Conservation (phyloP, 2,888 invertebrate genomes). For the Melinaea menophilus region DNA sequence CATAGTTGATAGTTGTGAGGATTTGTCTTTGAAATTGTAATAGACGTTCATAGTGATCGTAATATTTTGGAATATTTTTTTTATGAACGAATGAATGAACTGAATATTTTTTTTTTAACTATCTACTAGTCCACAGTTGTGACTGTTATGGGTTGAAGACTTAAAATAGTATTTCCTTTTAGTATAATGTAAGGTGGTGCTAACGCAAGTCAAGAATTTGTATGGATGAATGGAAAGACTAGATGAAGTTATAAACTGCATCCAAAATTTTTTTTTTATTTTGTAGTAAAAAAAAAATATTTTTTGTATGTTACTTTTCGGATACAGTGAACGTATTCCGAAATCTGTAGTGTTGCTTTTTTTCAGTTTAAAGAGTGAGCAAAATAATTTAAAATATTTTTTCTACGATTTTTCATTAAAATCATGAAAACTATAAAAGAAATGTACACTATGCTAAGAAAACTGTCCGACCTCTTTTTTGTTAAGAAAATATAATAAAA, state of each 20-base stretch:
- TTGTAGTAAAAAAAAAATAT: too few relatives aligned
- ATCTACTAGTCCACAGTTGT: slow-evolving; percentile 2
- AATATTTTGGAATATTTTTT: slow-evolving; percentile 14
- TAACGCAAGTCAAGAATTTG: slow-evolving; percentile 33
- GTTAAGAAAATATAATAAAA: too few relatives aligned
- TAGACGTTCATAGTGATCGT: neutral
- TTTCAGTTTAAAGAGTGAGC: too few relatives aligned
- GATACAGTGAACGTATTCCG: too few relatives aligned
- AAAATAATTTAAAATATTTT: too few relatives aligned
- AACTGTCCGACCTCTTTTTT: too few relatives aligned
- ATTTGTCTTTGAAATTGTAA: neutral
- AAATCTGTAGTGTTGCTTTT: too few relatives aligned
- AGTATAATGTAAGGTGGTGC: slow-evolving; percentile 47
- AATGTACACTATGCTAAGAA: too few relatives aligned
- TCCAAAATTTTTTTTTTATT: neutral
- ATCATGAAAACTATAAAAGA: too few relatives aligned
- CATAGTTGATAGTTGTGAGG: slow-evolving; percentile 21
- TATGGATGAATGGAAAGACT: slow-evolving; percentile 16
- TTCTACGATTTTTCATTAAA: too few relatives aligned
- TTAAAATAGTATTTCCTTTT: slow-evolving; percentile 16
- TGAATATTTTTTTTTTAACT: neutral
- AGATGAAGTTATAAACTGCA: neutral
- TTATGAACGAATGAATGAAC: neutral
- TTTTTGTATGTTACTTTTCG: too few relatives aligned
- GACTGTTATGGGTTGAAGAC: neutral